Percentiles rank a stretch among this genome's conserved stretches.
These are phyloP conservation scores for Pampusana beccarii DNA, from an alignment of 2,113 vertebrate genomes.

Conservation along the genomic window DNA sequence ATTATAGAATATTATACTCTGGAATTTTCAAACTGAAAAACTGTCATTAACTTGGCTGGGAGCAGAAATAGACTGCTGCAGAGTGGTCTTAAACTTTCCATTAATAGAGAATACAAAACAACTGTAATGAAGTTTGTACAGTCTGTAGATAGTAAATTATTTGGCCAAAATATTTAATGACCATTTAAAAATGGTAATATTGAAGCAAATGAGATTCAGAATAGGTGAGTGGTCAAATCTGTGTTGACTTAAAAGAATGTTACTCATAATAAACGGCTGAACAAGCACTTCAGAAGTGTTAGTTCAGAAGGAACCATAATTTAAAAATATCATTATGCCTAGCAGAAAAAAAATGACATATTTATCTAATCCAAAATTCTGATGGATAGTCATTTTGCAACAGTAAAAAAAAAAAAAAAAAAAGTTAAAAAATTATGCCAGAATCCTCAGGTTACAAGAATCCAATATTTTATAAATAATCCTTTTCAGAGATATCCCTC, in stretches of 20 bases:
- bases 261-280: not conserved
- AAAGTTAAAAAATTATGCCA: not conserved
- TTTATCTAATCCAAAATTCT: not conserved
- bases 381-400: not conserved
- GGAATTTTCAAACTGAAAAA: not conserved
- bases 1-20: not conserved
- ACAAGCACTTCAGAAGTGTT: not conserved
- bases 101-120: not conserved
- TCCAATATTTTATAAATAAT: not conserved
- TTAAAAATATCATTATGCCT: not conserved
- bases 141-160: not conserved
- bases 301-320: not conserved
- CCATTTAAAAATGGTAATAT: not conserved
- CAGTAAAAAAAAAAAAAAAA: not conserved
- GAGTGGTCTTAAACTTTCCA: not conserved
- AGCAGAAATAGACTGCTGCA: not conserved
- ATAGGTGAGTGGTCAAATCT: not conserved
- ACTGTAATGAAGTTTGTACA: not conserved
- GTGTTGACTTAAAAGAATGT: not conserved
- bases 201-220: not conserved
- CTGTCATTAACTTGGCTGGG: not conserved
- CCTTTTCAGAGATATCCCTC: not conserved
- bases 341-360: not conserved
- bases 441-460: not conserved
- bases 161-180: not conserved